A percentile compares a stretch with the other conserved stretches of the same genome.
Conservation (phyloP, 2,113 vertebrate genomes). For the Dipodomys ordii region DNA sequence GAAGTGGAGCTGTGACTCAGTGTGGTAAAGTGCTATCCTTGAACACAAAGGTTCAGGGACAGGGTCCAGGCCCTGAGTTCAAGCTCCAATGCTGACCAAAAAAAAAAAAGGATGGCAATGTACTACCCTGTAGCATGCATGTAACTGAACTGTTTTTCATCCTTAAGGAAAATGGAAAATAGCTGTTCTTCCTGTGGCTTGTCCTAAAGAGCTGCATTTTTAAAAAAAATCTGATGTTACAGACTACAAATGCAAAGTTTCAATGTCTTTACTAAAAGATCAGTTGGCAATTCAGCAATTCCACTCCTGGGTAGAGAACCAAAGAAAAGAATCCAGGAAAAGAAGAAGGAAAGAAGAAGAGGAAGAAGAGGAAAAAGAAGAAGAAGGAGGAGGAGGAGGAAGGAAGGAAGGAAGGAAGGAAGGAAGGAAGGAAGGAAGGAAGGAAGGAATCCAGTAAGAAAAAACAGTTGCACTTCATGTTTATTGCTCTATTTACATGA, state of each 20-base stretch:
- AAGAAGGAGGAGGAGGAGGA: too few relatives aligned
- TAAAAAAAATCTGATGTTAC: neutral
- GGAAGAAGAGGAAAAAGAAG: too few relatives aligned
- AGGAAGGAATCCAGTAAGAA: neutral
- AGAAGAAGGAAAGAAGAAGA: neutral
- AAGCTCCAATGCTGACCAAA: too few relatives aligned
- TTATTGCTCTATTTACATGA: neutral
- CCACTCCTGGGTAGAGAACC: neutral
- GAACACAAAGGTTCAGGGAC: too few relatives aligned
- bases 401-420: too few relatives aligned
- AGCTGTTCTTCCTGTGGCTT: neutral
- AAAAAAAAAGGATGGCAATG: too few relatives aligned
- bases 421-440: too few relatives aligned
- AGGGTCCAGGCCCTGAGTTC: too few relatives aligned
- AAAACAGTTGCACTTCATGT: neutral
- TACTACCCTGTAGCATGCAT: too few relatives aligned
- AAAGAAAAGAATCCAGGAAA: neutral
- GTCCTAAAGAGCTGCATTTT: neutral
- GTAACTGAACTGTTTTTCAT: neutral
- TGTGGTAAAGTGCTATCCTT: too few relatives aligned
- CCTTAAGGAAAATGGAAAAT: constrained; percentile 53
- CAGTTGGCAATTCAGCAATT: neutral
- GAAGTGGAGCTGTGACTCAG: too few relatives aligned
- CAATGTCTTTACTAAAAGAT: neutral
- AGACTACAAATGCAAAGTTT: neutral